Percentiles rank a stretch among this genome's conserved stretches.
Conservation (phyloP, 2,888 invertebrate species). For the Napeogenes inachia region DNA sequence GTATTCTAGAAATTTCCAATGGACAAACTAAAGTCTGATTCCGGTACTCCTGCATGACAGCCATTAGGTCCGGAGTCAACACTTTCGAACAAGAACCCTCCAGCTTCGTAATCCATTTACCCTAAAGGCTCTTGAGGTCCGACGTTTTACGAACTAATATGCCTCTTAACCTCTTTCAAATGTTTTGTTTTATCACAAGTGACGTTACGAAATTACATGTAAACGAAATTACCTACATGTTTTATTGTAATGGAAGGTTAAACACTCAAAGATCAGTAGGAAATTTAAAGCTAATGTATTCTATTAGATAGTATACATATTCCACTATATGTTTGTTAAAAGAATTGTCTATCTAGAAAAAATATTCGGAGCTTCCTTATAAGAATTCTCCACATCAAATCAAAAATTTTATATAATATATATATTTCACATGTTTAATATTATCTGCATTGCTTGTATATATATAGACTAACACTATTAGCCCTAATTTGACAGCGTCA, state of each 20-base stretch:
- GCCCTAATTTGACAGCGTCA: too few species aligned
- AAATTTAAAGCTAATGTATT: too few species aligned
- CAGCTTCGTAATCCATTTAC: conserved; percentile 68
- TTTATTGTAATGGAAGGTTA: background rate
- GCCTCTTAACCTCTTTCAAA: conserved; percentile 5
- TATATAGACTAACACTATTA: too few species aligned
- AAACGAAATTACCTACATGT: background rate
- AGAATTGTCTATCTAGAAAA: too few species aligned
- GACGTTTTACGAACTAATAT: conserved; percentile 39
- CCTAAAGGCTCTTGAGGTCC: conserved; percentile 47
- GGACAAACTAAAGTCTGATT: conserved; percentile 15
- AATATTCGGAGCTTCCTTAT: too few species aligned
- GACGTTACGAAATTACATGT: background rate
- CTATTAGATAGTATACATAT: too few species aligned
- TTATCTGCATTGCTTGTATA: too few species aligned
- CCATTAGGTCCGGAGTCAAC: conserved; percentile 61
- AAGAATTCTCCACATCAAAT: too few species aligned
- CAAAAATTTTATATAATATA: too few species aligned
- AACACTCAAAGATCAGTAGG: too few species aligned
- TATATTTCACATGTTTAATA: too few species aligned
- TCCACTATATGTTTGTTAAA: too few species aligned
- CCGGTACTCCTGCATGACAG: conserved; percentile 53
- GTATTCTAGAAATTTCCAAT: background rate
- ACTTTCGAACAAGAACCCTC: conserved; percentile 65
- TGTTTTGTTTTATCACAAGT: background rate